Evolutionary conservation across 2,113 vertebrate genomes (phyloP), one percentile per base, ranked within the genome.

Genomic region (Planiliza haematocheilus): DNA sequence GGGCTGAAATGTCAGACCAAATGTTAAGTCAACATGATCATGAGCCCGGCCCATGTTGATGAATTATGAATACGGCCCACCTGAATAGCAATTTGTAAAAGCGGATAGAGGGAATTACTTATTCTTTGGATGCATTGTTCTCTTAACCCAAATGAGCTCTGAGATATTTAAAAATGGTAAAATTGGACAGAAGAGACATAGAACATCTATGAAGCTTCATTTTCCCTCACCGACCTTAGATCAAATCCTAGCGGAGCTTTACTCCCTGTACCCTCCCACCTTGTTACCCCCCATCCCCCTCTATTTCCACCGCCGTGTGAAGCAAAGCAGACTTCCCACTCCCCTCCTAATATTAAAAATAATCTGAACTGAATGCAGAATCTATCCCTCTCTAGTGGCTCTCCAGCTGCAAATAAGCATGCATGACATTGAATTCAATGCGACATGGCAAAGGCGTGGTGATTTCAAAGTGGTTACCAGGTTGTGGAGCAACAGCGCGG

Each of bases 21-120:
- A 92, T 91, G 90, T 91, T 91, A 93, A 89, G 89, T 93, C 88
- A 90, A 91, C 88, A 89, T 75, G 73, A 89, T 90, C 87, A 86
- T 86, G 81, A 65, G 87, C 51, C 85, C 84, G 86, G 81, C 78
- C 86, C 65, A 11, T 63, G 73, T 60, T 69, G 89, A 91, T 91
- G 86, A 89, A 89, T 91, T 91, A 89, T 89, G 82, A 91, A 90
- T 83, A 70, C 67, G 24, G 60, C 77, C 76, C 74, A 86, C 89
- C 84, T 82, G 84, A 89, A 79, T 86, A 52, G 74, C 56, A 71
- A 85, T 87, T 61, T 51, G 43, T 74, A 30, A 52, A 56, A 43
- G 37, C 18, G 6, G 24, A 58, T 39, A 18, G 68, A 70, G 43
- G 42, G 57, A 59, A 48, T 60, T 57, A 14, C 70, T 69, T 21